Conservation (phyloP, 23 tunicate genomes). For the Ciona savignyi region DNA sequence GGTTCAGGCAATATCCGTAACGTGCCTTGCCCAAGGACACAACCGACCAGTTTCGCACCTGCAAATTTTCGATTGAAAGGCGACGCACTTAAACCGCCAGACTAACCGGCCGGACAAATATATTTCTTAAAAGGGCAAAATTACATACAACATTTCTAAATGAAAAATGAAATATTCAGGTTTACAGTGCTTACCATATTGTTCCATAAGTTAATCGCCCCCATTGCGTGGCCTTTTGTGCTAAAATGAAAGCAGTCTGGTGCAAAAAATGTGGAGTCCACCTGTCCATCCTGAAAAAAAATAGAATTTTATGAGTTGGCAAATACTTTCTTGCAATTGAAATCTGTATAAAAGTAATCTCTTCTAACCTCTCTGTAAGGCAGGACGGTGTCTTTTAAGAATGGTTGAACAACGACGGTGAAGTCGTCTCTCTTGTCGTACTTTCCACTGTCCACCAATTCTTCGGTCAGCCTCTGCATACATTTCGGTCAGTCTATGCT, state of each 20-base stretch:
- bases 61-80: too few species aligned
- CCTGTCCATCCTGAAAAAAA: constrained; percentile 50
- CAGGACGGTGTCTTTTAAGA: constrained; percentile 52
- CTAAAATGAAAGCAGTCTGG: constrained; percentile 95
- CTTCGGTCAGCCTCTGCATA: constrained; percentile 42
- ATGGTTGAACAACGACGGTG: constrained; percentile 87
- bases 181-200: constrained; percentile 72
- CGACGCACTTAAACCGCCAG: too few species aligned
- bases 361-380: constrained; percentile 52
- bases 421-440: constrained; percentile 87
- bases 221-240: constrained; percentile 87
- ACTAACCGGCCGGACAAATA: too few species aligned
- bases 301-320: not conserved
- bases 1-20: too few species aligned
- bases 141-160: not conserved
- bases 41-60: too few species aligned
- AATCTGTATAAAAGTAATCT: not conserved
- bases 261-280: constrained; percentile 87
- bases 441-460: constrained; percentile 56
- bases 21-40: too few species aligned
- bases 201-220: constrained; percentile 86
- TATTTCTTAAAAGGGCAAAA: too few species aligned
- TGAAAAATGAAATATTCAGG: not conserved
- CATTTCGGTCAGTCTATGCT: too few species aligned
- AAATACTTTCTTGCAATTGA: not conserved